phyloP scores from a whole-genome alignment of 1,140 invertebrate species.

The Dendroctonus ponderosae region DNA sequence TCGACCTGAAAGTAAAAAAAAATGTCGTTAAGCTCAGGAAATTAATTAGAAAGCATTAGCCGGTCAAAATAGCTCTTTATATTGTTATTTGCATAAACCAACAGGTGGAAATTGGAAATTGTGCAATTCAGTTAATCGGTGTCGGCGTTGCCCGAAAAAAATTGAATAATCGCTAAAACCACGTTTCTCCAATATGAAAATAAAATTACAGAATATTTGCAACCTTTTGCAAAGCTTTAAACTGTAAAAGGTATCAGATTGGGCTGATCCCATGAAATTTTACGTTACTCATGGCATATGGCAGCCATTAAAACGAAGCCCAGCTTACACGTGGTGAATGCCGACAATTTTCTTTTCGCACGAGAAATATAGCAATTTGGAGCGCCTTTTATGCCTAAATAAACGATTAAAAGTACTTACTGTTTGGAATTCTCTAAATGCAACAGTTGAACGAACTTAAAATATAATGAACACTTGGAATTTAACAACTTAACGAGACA shows the following conservation, averaged over 20 bases:
- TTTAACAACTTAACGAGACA: constrained; percentile 41
- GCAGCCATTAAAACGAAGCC: constrained; percentile 44
- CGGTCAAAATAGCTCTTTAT: too few relatives aligned
- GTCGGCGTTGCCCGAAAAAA: constrained; percentile 3
- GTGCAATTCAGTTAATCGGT: constrained; percentile 22
- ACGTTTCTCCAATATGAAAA: background rate
- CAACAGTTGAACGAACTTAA: constrained; percentile 42
- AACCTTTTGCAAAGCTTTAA: background rate
- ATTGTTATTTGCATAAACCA: constrained; percentile 1
- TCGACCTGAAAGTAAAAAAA: constrained; percentile 45
- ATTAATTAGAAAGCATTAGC: too few relatives aligned
- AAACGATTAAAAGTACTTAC: constrained; percentile 40
- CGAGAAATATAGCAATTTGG: constrained; percentile 27
- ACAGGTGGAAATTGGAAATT: constrained; percentile 29
- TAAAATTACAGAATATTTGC: background rate
- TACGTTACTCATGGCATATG: constrained; percentile 42
- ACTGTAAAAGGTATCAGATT: background rate
- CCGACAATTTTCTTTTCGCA: constrained; percentile 26
- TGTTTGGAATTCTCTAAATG: constrained; percentile 45
- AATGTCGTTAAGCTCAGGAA: background rate
- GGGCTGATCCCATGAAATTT: too few relatives aligned
- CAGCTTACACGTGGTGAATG: constrained; percentile 48
- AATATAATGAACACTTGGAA: constrained; percentile 42
- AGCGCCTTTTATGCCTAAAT: constrained; percentile 7
- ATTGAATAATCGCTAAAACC: background rate